Evolutionary conservation across 1,140 invertebrate species (phyloP).

Genomic region (Sminthurinus signatus): DNA sequence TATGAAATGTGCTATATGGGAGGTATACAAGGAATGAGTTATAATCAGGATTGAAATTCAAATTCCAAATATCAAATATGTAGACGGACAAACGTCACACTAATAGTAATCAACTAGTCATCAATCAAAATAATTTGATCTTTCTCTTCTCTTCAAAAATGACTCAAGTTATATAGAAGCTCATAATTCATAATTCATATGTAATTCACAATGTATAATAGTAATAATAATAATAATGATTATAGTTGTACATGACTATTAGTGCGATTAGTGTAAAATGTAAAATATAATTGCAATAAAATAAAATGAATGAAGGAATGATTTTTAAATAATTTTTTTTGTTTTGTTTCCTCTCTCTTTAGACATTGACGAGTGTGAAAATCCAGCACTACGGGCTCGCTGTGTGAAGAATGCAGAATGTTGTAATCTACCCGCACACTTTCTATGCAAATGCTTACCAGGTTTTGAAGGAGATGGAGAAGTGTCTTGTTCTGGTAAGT

Average conservation of each 20-base stretch:
- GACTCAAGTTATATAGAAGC: neutral
- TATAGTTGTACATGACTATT: neutral
- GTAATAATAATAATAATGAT: neutral
- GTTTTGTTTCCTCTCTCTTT: constrained; percentile 41
- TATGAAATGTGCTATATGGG: no score
- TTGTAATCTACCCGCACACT: constrained; percentile 88
- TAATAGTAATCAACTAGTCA: constrained; percentile 5
- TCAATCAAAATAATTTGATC: neutral
- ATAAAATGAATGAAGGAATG: neutral
- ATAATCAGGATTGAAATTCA: no score
- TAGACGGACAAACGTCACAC: no score
- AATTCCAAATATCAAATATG: no score
- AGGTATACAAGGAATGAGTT: no score
- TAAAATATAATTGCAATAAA: neutral
- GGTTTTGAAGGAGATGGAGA: constrained; percentile 85
- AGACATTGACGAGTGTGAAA: constrained; percentile 92
- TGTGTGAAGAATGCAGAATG: constrained; percentile 89
- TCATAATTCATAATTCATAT: neutral
- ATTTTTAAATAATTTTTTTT: constrained; percentile 4
- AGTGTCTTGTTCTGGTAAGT: constrained; percentile 65
- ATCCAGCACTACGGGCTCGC: constrained; percentile 67
- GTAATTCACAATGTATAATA: neutral
- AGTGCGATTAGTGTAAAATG: neutral
- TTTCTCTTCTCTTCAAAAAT: no score
- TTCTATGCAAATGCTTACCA: constrained; percentile 85